Base-by-base conservation (phyloP, 2,888 invertebrate species). In the Apeira syringaria region DNA sequence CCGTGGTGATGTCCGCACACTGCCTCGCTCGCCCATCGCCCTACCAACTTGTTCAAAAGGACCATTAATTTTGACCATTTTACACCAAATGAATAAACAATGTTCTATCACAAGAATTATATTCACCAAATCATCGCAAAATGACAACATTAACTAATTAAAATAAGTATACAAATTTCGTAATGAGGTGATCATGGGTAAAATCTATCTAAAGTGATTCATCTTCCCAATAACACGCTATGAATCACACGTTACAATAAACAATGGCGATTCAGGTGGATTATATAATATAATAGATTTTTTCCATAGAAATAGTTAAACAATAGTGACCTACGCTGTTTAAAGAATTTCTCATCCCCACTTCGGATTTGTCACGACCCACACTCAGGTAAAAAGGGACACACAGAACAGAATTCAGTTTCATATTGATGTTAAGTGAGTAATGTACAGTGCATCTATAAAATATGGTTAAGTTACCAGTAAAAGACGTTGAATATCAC, bases 61-160 rank as follows among this genome's bases (percentile, higher is more conserved):
- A 8, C 46, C 47, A 3, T 63, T 50, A 30, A 77, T 43, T 0
- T 77, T 76, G 42, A 80, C 79, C 79, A 80, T 79, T 5, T 27
- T 52, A 31, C 5, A 17, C 9, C 6, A 13, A 35, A 12, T 34
- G 15, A 27, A n/a, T 12, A 9, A 17, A 25, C 8, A 2, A 1
- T 4, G 1, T 8, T 25, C 20, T 2, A 11, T n/a, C 5, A 10
- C 10, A 28, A 11, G 24, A n/a, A 22, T 29, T 41, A 24, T 29
- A 34, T 22, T 7, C 26, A 25, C 15, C 15, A 15, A 15, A 15
- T 15, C 2, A 6, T 7, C 9, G 8, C 13, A 9, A 6, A 36
- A 36, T 30, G 25, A 41, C 18, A 4, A 22, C n/a, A n/a, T 24
- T 9, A 8, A 24, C 13, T 15, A 24, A 24, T 33, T 33, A 25